phyloP scores from a whole-genome alignment of 2,888 invertebrate genomes.

The Nomada ruficornis region DNA sequence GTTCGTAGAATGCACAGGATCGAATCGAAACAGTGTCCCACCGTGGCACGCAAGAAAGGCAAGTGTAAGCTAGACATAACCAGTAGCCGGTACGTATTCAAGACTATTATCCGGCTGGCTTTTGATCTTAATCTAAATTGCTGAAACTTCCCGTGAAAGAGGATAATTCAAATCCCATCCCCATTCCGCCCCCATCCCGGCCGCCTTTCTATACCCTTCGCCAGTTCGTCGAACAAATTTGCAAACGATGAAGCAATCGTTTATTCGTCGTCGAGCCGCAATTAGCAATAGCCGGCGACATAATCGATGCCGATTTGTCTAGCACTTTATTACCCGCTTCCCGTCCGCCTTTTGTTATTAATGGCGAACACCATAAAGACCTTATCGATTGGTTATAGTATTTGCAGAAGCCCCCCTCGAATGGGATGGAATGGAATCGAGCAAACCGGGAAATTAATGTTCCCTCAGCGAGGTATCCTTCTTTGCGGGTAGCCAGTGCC shows the following conservation, averaged over 20 bases:
- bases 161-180: conserved; percentile 47
- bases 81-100: conserved; percentile 45
- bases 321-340: conserved; percentile 14
- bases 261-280: conserved; percentile 49
- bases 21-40: conserved; percentile 23
- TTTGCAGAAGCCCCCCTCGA: not conserved
- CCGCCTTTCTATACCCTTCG: not conserved
- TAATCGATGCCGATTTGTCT: conserved; percentile 45
- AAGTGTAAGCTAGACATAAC: conserved; percentile 42
- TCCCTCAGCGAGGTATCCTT: conserved; percentile 12
- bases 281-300: conserved; percentile 54
- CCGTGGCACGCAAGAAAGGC: conserved; percentile 23
- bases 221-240: conserved; percentile 46
- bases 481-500: conserved; percentile 9
- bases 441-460: conserved; percentile 36
- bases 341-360: not conserved
- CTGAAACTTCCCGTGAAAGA: conserved; percentile 64
- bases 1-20: conserved; percentile 11
- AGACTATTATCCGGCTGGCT: conserved; percentile 67
- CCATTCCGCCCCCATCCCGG: not conserved
- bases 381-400: conserved; percentile 14
- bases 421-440: not conserved
- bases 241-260: conserved; percentile 55
- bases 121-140: conserved; percentile 76
- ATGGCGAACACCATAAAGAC: not conserved